These are phyloP conservation scores for Daphoenositta chrysoptera DNA, from an alignment of 2,113 vertebrate species.

Conservation along the genomic window DNA sequence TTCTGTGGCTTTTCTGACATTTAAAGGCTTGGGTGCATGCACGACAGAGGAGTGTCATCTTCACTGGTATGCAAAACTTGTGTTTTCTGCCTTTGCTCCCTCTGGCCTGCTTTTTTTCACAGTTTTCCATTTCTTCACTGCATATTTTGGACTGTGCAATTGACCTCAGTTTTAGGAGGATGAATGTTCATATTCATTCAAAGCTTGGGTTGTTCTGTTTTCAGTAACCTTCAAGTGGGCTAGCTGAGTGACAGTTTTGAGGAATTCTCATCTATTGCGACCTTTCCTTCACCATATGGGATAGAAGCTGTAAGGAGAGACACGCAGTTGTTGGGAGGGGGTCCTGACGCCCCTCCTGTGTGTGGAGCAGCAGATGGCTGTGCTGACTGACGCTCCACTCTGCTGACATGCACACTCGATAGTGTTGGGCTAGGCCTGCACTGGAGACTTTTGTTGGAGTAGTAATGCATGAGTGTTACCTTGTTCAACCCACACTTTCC, in stretches of 20 bases:
- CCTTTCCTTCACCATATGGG: background rate
- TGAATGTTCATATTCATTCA: background rate
- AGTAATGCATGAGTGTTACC: background rate
- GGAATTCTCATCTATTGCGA: background rate
- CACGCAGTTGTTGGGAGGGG: background rate
- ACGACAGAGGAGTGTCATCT: background rate
- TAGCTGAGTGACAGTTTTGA: background rate
- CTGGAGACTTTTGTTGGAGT: background rate
- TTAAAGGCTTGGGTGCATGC: background rate
- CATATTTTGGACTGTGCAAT: background rate
- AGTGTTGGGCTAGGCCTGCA: background rate
- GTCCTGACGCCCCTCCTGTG: background rate
- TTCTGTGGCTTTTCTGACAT: background rate
- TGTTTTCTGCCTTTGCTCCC: background rate
- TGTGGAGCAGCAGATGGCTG: background rate
- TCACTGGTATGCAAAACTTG: background rate
- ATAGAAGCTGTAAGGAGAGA: background rate
- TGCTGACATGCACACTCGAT: accelerated
- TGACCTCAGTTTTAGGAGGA: background rate
- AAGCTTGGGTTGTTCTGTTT: background rate
- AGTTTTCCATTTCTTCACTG: background rate
- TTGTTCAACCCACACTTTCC: background rate
- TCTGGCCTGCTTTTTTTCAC: background rate
- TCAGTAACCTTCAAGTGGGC: background rate
- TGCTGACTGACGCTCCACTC: background rate